A percentile compares a stretch with the other conserved stretches of the same genome.
Evolutionary conservation across 2,888 invertebrate species (phyloP).

Genomic region (Prionchulus punctatus): DNA sequence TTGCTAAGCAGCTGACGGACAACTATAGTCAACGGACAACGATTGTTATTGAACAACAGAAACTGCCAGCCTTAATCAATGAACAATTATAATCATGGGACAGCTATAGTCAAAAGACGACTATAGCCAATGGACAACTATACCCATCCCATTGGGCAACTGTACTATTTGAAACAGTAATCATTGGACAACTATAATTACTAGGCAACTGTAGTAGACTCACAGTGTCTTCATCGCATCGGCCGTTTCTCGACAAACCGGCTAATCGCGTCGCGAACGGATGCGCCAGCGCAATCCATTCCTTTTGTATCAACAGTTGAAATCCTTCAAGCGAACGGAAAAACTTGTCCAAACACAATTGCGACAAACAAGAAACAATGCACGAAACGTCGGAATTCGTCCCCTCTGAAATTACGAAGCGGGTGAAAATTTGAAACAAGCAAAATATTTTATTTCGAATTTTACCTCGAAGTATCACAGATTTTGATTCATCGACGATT

Average conservation of each 20-base stretch:
- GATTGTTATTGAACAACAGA: no score
- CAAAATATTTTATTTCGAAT: background rate
- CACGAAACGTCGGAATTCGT: slow-evolving; percentile 75
- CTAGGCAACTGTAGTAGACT: no score
- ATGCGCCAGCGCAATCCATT: slow-evolving; percentile 83
- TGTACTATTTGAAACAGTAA: no score
- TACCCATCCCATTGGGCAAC: no score
- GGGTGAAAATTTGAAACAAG: background rate
- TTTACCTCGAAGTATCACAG: slow-evolving; percentile 69
- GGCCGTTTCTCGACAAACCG: slow-evolving; percentile 9
- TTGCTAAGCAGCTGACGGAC: no score
- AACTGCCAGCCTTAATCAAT: no score
- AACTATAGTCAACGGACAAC: no score
- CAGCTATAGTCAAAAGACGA: no score
- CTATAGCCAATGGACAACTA: no score
- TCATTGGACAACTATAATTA: no score
- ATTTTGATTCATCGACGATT: slow-evolving; percentile 42
- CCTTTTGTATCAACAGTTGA: slow-evolving; percentile 75
- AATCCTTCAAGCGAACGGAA: slow-evolving; percentile 68
- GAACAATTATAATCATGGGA: no score
- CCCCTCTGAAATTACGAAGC: slow-evolving; percentile 45
- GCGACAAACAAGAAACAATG: slow-evolving; percentile 53
- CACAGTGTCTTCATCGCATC: slow-evolving; percentile 2
- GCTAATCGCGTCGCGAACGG: slow-evolving; percentile 50
- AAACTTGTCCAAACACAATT: slow-evolving; percentile 66